Evolutionary conservation across 1,140 invertebrate species (phyloP), one percentile per base, ranked within the genome.

Genomic region (Drosophila teissieri): DNA sequence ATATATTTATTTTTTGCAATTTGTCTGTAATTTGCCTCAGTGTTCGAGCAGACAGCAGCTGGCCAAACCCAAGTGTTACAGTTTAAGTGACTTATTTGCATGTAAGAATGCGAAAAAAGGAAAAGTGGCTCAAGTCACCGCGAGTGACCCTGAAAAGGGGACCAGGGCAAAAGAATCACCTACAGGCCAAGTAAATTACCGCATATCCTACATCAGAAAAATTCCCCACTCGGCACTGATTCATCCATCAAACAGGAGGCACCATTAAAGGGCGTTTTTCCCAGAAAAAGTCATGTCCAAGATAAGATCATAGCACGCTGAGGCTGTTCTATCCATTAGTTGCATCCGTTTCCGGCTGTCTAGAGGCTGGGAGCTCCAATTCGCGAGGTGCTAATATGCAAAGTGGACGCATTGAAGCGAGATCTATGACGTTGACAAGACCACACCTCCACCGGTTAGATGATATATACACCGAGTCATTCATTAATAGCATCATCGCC

Each of bases 11-110:
- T 2, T 6, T 27, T 27, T 27, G 5, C 6, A 27, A 3, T 31
- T 10, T 31, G 10, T 3, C 1, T 31, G 31, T 31, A 31, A 31
- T 68, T 68, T 65, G 10, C 37, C 31, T 3, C 31, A 45, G 45
- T 68, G 36, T 1, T 11, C 31, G 5, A 17, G 54, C 36, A 53
- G 57, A 65, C 68, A 62, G 69, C 80, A 72, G 65, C 78, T 88
- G 82, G 74, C 82, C 82, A 78, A 72, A 78, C 83, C 74, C 78
- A 81, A 67, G 83, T 85, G 82, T 67, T 78, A 88, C 68, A 85
- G 40, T 86, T 85, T 67, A 86, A 80, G 68, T 62, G 51, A 81
- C 68, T 69, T 62, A 85, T 85, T 88, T 85, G 73, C 82, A 85
- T 85, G 77, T 69, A 62, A 56, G 54, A 68, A 70, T 76, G 73